A percentile compares a stretch with the other conserved stretches of the same genome.
phyloP scores from a whole-genome alignment of 2,797 vertebrate species.

The Hypotaenidia okinawae region DNA sequence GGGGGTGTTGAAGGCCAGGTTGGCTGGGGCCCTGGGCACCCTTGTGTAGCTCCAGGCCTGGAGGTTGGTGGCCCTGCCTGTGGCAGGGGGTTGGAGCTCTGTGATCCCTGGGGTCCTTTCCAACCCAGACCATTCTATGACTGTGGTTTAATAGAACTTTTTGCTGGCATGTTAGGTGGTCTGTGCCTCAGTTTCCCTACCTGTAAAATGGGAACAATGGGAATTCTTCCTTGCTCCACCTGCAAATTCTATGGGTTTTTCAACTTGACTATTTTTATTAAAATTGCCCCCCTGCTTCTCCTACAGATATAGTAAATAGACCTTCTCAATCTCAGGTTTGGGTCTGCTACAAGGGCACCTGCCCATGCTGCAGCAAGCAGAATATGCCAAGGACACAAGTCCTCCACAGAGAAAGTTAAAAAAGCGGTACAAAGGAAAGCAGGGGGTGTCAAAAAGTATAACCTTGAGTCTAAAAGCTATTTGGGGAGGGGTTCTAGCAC shows the following conservation, averaged over 20 bases:
- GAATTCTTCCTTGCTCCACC: background rate
- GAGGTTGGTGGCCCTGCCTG: too few relatives aligned
- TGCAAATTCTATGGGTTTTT: background rate
- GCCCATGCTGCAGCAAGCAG: background rate
- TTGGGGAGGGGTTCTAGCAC: background rate
- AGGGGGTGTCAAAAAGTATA: fast-evolving
- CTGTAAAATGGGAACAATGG: background rate
- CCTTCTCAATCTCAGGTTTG: background rate
- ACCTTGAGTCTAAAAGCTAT: background rate
- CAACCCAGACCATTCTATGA: too few relatives aligned
- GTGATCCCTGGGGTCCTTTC: too few relatives aligned
- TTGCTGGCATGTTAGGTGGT: background rate
- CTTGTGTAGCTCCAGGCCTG: too few relatives aligned
- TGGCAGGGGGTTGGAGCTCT: too few relatives aligned
- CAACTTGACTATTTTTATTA: background rate
- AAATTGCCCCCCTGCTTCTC: background rate
- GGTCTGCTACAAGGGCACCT: background rate
- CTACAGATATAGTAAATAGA: background rate
- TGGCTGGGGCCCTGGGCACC: too few relatives aligned
- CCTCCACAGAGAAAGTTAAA: background rate
- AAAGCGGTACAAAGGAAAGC: background rate
- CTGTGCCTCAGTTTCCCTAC: background rate
- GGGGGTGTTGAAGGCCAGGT: too few relatives aligned
- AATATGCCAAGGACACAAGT: background rate
- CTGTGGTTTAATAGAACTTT: too few relatives aligned